These are phyloP conservation scores for Apocheima hispidaria DNA, from an alignment of 2,888 invertebrate species.

Conservation along the genomic window DNA sequence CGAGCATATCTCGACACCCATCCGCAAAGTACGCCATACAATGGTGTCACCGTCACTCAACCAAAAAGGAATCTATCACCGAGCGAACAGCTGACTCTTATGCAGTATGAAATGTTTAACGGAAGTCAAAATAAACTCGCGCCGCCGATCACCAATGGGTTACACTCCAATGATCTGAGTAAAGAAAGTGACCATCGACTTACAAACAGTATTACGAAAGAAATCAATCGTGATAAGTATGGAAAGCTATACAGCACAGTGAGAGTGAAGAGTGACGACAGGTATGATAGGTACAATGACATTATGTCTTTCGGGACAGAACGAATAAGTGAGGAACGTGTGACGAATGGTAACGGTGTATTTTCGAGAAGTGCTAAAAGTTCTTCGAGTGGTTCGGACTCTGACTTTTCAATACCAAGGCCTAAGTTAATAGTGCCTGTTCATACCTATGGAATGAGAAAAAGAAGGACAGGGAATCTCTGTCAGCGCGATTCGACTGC, in stretches of 20 bases:
- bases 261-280: constrained; percentile 83
- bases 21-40: constrained; percentile 63
- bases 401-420: constrained; percentile 93
- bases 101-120: constrained; percentile 80
- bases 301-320: constrained; percentile 74
- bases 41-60: constrained; percentile 82
- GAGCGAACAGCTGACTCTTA: constrained; percentile 81
- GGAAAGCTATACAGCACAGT: constrained; percentile 81
- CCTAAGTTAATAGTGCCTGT: constrained; percentile 95
- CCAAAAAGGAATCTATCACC: constrained; percentile 84
- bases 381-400: constrained; percentile 85
- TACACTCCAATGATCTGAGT: constrained; percentile 66
- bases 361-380: constrained; percentile 80
- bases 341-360: constrained; percentile 64
- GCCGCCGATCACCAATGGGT: constrained; percentile 66
- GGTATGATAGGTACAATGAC: constrained; percentile 79
- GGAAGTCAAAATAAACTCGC: constrained; percentile 66
- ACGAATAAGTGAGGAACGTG: constrained; percentile 69
- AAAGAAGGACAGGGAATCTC: constrained; percentile 92
- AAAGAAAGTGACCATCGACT: constrained; percentile 83
- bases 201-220: constrained; percentile 74
- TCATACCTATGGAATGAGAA: constrained; percentile 93
- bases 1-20: constrained; percentile 74
- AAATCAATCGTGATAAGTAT: constrained; percentile 80
- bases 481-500: constrained; percentile 80